Evolutionary conservation across 2,797 vertebrate genomes (phyloP).

Genomic region (Chromis chromis): DNA sequence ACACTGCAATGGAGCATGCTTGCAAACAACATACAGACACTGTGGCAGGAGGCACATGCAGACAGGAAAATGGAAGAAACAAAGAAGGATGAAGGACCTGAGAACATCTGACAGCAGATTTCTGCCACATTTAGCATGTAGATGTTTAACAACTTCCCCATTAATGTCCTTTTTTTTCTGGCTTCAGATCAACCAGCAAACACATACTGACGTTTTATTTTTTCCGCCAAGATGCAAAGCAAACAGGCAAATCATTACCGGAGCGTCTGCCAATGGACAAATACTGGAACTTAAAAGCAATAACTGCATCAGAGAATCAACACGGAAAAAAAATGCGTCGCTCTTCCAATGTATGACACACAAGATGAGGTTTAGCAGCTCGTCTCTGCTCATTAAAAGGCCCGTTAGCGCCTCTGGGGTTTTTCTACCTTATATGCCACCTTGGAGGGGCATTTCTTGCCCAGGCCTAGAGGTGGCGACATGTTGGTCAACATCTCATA

Average conservation of each 20-base stretch:
- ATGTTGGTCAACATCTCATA: slow-evolving; percentile 99
- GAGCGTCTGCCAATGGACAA: slow-evolving; percentile 45
- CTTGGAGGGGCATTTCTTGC: slow-evolving; percentile 99
- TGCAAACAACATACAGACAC: slow-evolving; percentile 17
- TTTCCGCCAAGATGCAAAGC: slow-evolving; percentile 74
- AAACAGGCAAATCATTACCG: slow-evolving; percentile 68
- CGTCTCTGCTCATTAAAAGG: slow-evolving; percentile 29
- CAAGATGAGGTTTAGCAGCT: slow-evolving; percentile 54
- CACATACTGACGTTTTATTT: slow-evolving; percentile 29
- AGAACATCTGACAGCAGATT: slow-evolving; percentile 36
- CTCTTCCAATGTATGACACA: slow-evolving; percentile 61
- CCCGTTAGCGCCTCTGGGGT: slow-evolving; percentile 36
- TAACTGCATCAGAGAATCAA: slow-evolving; percentile 47
- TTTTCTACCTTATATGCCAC: slow-evolving; percentile 98
- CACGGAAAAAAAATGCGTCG: slow-evolving; percentile 49
- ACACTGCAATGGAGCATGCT: slow-evolving; percentile 47
- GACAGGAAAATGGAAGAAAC: slow-evolving; percentile 47
- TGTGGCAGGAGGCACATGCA: slow-evolving; percentile 68
- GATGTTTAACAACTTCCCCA: slow-evolving; percentile 54
- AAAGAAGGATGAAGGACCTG: slow-evolving; percentile 51
- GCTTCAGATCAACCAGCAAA: slow-evolving; percentile 40
- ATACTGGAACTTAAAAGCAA: slow-evolving; percentile 59
- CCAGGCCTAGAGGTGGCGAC: slow-evolving; percentile 99
- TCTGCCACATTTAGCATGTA: slow-evolving; percentile 54
- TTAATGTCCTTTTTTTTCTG: background rate